These are phyloP conservation scores for Nemotelus nigrinus DNA, from an alignment of 2,888 invertebrate genomes.

Conservation along the genomic window DNA sequence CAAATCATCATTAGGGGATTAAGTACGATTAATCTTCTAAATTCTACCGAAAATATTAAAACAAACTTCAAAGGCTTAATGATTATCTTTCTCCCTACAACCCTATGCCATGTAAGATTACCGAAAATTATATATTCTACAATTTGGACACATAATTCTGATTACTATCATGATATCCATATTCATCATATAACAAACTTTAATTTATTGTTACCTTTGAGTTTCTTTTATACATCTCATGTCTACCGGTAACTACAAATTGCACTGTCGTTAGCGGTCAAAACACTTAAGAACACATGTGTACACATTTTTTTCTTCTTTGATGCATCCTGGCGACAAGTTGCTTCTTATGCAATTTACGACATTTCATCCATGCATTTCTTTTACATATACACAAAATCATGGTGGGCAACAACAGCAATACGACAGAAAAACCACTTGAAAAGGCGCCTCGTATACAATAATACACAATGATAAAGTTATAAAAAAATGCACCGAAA, in stretches of 20 bases:
- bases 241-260: slow-evolving; percentile 8
- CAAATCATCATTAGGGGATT: no score
- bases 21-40: no score
- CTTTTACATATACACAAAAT: not conserved
- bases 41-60: no score
- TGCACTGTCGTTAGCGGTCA: slow-evolving; percentile 25
- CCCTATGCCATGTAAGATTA: no score
- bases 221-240: not conserved
- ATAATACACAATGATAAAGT: not conserved
- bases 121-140: no score
- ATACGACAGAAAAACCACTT: slow-evolving; percentile 22
- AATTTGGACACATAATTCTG: no score
- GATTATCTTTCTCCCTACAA: no score
- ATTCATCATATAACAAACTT: no score
- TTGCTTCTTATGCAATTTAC: slow-evolving; percentile 34
- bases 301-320: not conserved
- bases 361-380: not conserved
- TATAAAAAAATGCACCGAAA: no score
- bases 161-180: no score
- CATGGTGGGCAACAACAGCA: slow-evolving; percentile 23
- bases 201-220: no score
- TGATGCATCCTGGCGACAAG: slow-evolving; percentile 39
- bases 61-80: no score
- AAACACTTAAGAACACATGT: slow-evolving; percentile 41
- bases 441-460: slow-evolving; percentile 34